Evolutionary conservation across 2,797 vertebrate genomes (phyloP).

Genomic region (Rhinichthys osculus): DNA sequence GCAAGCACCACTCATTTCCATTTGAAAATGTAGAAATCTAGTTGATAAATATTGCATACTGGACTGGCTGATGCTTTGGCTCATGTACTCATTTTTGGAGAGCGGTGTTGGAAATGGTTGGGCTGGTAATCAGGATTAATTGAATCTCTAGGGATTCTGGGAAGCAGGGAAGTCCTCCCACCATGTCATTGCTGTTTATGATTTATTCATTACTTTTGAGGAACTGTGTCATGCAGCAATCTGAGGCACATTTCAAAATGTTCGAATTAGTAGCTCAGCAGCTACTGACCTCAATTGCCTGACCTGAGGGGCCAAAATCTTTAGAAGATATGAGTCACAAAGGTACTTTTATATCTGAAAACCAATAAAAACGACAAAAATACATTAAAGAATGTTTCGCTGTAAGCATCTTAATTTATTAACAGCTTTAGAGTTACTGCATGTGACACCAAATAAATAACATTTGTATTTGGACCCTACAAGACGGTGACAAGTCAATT

Average conservation of each 20-base stretch:
- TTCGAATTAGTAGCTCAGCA: neutral
- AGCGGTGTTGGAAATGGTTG: conserved; percentile 39
- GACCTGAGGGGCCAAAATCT: conserved; percentile 13
- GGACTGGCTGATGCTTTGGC: conserved; percentile 40
- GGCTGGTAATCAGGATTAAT: conserved; percentile 72
- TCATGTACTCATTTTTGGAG: neutral
- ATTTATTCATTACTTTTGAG: conserved; percentile 44
- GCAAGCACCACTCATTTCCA: neutral
- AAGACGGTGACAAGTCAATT: neutral
- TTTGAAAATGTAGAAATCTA: conserved; percentile 32
- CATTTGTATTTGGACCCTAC: neutral
- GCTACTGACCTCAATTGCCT: conserved; percentile 22
- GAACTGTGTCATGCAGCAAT: conserved; percentile 22
- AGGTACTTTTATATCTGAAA: conserved; percentile 10
- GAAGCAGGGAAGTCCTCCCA: conserved; percentile 56
- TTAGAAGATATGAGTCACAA: neutral
- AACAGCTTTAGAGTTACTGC: neutral
- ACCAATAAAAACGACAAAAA: neutral
- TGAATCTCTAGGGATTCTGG: conserved; percentile 65
- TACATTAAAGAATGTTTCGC: neutral
- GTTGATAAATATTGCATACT: conserved; percentile 40
- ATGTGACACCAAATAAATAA: neutral
- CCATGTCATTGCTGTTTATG: conserved; percentile 43
- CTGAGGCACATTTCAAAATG: conserved; percentile 32
- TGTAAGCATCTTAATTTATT: neutral